A percentile compares a stretch with the other conserved stretches of the same genome.
phyloP scores from a whole-genome alignment of 1,140 invertebrate genomes.

The Lasioglossum albipes region DNA sequence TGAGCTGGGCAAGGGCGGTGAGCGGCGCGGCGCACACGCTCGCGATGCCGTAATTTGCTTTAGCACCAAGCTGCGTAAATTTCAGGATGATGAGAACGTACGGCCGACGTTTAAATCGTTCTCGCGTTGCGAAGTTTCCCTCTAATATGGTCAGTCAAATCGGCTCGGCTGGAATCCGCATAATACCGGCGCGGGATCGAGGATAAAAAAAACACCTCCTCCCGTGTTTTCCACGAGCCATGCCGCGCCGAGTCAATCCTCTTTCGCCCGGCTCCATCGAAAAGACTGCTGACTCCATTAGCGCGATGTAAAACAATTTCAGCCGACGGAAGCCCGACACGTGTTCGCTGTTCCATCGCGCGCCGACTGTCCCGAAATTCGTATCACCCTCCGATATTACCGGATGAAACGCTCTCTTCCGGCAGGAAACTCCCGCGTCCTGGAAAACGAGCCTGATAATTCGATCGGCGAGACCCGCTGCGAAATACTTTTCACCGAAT shows the following conservation, averaged over 20 bases:
- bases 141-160: constrained; percentile 55
- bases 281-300: constrained; percentile 45
- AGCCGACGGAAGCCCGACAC: not conserved
- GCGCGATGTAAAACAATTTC: constrained; percentile 53
- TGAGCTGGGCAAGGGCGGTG: not conserved
- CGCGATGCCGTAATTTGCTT: constrained; percentile 59
- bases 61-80: constrained; percentile 57
- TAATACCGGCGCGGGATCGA: constrained; percentile 27
- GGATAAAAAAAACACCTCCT: not conserved
- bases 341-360: not conserved
- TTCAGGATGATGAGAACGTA: constrained; percentile 60
- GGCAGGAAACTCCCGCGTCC: not conserved
- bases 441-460: not conserved
- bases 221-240: not conserved
- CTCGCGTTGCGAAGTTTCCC: constrained; percentile 29
- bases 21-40: constrained; percentile 20
- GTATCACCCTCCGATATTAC: not conserved
- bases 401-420: not conserved
- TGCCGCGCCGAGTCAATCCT: constrained; percentile 34
- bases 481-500: not conserved
- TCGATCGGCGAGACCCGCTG: not conserved
- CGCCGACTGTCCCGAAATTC: not conserved
- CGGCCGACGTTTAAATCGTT: constrained; percentile 57
- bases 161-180: constrained; percentile 14
- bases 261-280: constrained; percentile 21